Evolutionary conservation across 2,113 vertebrate species (phyloP).

Genomic region (Oreotrochilus melanogaster): DNA sequence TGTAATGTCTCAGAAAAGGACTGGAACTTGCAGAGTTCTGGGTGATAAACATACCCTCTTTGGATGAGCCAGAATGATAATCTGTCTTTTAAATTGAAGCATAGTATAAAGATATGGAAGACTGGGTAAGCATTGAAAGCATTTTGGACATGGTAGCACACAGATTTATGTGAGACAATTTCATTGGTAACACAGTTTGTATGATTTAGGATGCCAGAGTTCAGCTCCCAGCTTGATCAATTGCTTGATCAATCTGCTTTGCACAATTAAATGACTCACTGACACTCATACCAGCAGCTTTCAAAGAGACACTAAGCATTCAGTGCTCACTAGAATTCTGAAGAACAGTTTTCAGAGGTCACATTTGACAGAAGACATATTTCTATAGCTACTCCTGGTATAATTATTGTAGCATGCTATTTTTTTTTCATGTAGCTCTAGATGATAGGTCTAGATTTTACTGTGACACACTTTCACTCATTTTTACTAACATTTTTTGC

Average conservation of each 20-base stretch:
- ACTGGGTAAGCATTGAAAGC: not conserved
- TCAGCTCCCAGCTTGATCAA: not conserved
- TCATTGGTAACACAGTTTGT: not conserved
- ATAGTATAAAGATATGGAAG: not conserved
- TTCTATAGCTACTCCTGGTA: not conserved
- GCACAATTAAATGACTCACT: not conserved
- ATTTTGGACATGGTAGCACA: not conserved
- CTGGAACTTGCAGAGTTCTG: not conserved
- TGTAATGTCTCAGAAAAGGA: not conserved
- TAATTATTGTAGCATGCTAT: not conserved
- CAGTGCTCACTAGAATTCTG: not conserved
- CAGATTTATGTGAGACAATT: not conserved
- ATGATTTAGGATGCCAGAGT: not conserved
- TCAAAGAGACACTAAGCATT: not conserved
- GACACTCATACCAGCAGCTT: not conserved
- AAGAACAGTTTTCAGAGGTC: not conserved
- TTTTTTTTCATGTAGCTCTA: not conserved
- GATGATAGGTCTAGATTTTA: not conserved
- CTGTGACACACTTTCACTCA: not conserved
- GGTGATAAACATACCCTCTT: not conserved
- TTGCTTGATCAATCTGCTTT: not conserved
- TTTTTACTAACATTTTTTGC: not conserved
- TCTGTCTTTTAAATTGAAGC: not conserved
- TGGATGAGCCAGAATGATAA: not conserved
- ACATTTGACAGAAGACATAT: not conserved